Evolutionary conservation across 1,140 invertebrate genomes (phyloP), one percentile per base, ranked within the genome.

Genomic region (Helicoverpa zea): DNA sequence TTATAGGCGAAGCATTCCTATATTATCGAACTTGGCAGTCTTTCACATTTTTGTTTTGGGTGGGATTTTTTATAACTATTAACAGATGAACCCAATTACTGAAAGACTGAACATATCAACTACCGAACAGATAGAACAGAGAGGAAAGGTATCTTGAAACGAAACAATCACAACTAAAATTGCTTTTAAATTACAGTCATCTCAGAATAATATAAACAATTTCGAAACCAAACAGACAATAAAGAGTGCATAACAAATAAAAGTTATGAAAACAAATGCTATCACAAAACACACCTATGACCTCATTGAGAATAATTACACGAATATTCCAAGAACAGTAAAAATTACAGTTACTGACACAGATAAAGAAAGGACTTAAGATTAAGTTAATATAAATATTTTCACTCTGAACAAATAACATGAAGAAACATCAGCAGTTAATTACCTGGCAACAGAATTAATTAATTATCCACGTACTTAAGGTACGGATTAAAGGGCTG

Each of bases 241-340:
- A 18, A 66, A 49, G 11, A 47, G n/a, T 16, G 43, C 16, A 66
- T 43, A 64, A 43, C 10, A 64, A 43, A 47, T 16, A 16, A 47
- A 18, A 10, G n/a, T 18, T 47, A 49, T 12, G 11, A 66, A 16
- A 66, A 66, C 63, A 66, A 16, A 66, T 35, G 30, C 35, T 66
- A 66, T 66, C 63, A 43, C 30, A 47, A 11, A 47, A 47, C 43
- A 66, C 35, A 66, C 63, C 63, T 66, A 66, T 49, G 63, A 66
- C 63, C 63, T 66, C 63, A 66, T 66, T 47, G 16, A 66, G 35
- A 9, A 47, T 47, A 47, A 66, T 66, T 66, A 66, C 35, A 64
- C n/a, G 63, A 64, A 64, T 47, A 13, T 35, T 35, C 30, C 3
- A 64, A 30, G 61, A 43, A n/a, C 43, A 43, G 14, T n/a, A 43